These are phyloP conservation scores for Emydura subglobosa DNA, from an alignment of 2,113 vertebrate genomes.

Conservation along the genomic window DNA sequence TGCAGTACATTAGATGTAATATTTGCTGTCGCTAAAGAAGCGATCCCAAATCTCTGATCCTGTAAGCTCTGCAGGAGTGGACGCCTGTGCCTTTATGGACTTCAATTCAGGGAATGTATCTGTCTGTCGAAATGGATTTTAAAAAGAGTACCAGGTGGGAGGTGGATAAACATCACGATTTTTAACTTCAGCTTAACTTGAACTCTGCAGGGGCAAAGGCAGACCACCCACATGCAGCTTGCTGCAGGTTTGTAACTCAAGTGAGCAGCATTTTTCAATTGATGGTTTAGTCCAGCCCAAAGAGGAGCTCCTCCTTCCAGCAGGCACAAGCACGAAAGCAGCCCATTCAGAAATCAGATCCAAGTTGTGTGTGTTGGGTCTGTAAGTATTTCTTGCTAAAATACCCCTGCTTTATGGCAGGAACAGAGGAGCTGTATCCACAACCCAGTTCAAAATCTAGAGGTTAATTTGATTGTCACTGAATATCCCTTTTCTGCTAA, in stretches of 20 bases:
- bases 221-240: neutral
- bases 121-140: neutral
- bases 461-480: neutral
- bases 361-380: neutral
- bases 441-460: neutral
- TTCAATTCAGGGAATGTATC: neutral
- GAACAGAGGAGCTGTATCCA: neutral
- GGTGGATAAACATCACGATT: fast-evolving
- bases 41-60: neutral
- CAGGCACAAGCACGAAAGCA: neutral
- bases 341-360: neutral
- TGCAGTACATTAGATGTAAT: neutral
- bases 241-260: neutral
- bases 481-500: neutral
- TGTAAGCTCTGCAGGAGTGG: neutral
- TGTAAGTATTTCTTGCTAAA: neutral
- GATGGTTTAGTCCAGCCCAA: neutral
- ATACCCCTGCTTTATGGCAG: neutral
- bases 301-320: neutral
- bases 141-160: neutral
- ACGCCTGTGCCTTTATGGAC: neutral
- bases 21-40: neutral
- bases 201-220: neutral
- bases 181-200: neutral
- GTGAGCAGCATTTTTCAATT: fast-evolving